Percentiles rank a stretch among this genome's conserved stretches.
phyloP scores from a whole-genome alignment of 2,797 vertebrate species.

The Paratrypauchen microcephalus region DNA sequence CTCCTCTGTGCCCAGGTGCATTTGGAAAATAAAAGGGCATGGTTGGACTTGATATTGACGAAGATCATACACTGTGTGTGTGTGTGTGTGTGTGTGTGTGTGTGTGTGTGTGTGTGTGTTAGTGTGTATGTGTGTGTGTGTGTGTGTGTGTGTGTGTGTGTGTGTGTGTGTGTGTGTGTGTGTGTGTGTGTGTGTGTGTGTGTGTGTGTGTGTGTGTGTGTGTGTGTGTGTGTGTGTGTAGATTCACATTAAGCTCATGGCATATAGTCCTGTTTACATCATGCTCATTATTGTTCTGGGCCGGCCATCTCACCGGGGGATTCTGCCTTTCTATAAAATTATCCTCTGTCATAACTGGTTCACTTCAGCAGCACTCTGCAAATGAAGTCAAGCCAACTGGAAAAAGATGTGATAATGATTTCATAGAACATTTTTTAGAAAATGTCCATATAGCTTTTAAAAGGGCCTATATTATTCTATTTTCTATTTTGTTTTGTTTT shows the following conservation, averaged over 20 bases:
- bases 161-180: slow-evolving; percentile 51
- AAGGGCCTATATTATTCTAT: too few relatives aligned
- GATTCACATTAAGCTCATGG: slow-evolving; percentile 64
- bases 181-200: slow-evolving; percentile 50
- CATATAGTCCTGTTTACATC: slow-evolving; percentile 68
- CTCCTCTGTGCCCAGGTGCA: slow-evolving; percentile 41
- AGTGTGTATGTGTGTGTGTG: slow-evolving; percentile 50
- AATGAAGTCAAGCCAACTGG: slow-evolving; percentile 49
- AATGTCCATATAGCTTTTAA: neutral
- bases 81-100: slow-evolving; percentile 51
- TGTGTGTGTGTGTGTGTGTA: slow-evolving; percentile 48
- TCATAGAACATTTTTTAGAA: slow-evolving; percentile 25
- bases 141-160: slow-evolving; percentile 52
- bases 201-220: slow-evolving; percentile 51
- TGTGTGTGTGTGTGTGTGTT: slow-evolving; percentile 50
- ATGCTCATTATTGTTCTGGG: slow-evolving; percentile 78
- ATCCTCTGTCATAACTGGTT: slow-evolving; percentile 72
- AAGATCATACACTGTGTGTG: slow-evolving; percentile 36
- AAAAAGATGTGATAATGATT: slow-evolving; percentile 19
- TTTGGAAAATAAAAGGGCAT: slow-evolving; percentile 18
- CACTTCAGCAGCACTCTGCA: slow-evolving; percentile 61
- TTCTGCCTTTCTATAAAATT: slow-evolving; percentile 67
- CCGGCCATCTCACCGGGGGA: slow-evolving; percentile 61
- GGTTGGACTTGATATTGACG: slow-evolving; percentile 11
- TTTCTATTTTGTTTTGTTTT: too few relatives aligned